Evolutionary conservation across 2,888 invertebrate species (phyloP).

Genomic region (Aquatica leii): DNA sequence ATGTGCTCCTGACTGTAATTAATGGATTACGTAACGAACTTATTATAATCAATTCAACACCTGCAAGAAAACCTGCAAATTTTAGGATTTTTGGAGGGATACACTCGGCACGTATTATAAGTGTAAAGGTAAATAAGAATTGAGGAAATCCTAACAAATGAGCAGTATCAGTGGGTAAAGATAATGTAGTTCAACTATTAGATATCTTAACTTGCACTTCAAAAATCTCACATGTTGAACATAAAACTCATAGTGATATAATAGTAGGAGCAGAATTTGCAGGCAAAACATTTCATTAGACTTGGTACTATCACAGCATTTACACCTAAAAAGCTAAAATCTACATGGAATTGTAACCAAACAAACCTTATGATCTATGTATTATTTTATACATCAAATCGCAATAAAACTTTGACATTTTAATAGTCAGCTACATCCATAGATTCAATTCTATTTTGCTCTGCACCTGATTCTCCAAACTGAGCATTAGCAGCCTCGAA

Average conservation of each 20-base stretch:
- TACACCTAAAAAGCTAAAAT: too few relatives aligned
- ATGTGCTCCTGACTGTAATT: constrained; percentile 57
- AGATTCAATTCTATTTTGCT: background rate
- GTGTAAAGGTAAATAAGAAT: constrained; percentile 50
- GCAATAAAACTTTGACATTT: too few relatives aligned
- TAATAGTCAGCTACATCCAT: background rate
- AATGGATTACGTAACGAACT: constrained; percentile 59
- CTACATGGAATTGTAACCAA: too few relatives aligned
- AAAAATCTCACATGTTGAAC: constrained; percentile 57
- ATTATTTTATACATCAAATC: too few relatives aligned
- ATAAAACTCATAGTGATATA: too few relatives aligned
- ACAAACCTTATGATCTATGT: too few relatives aligned
- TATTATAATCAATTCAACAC: constrained; percentile 50
- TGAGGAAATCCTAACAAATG: constrained; percentile 55
- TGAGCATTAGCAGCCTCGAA: constrained; percentile 14
- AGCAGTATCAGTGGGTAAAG: constrained; percentile 67
- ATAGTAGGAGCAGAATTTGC: too few relatives aligned
- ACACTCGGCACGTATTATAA: constrained; percentile 52
- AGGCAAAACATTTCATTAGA: too few relatives aligned
- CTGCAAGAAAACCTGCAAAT: constrained; percentile 47
- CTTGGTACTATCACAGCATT: too few relatives aligned
- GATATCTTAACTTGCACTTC: constrained; percentile 60
- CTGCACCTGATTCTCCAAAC: background rate
- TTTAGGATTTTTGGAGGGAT: constrained; percentile 50
- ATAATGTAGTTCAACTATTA: constrained; percentile 74